Percentiles rank a stretch among this genome's conserved stretches.
Evolutionary conservation across 2,113 vertebrate genomes (phyloP).

Genomic region (Brachionichthys hirsutus): DNA sequence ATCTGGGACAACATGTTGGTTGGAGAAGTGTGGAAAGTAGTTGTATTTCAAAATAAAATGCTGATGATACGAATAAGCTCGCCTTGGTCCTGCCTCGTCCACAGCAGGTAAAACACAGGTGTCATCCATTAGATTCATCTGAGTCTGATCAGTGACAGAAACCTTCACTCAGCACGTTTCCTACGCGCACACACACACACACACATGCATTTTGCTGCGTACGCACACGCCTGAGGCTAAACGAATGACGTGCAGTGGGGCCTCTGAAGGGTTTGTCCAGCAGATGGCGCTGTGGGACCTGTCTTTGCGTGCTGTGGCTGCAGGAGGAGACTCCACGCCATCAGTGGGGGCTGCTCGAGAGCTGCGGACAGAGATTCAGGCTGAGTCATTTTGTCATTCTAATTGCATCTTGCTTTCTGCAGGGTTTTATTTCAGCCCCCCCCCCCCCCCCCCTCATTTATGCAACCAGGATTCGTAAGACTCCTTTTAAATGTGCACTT

Average conservation of each 20-base stretch:
- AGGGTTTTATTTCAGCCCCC: constrained; percentile 42
- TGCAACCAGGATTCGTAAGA: constrained; percentile 14
- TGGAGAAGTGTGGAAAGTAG: too few species aligned
- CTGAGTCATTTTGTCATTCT: constrained; percentile 54
- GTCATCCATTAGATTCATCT: too few species aligned
- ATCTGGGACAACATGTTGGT: too few species aligned
- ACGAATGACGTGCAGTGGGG: background rate
- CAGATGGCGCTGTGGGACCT: constrained; percentile 74
- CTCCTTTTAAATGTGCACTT: constrained; percentile 8
- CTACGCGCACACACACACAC: background rate
- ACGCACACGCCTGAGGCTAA: background rate
- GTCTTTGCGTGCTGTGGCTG: background rate
- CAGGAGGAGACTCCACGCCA: background rate
- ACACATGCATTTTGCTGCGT: too few species aligned
- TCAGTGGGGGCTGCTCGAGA: background rate
- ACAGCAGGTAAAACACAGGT: too few species aligned
- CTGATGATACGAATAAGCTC: too few species aligned
- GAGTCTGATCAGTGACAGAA: too few species aligned
- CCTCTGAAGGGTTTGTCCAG: constrained; percentile 43
- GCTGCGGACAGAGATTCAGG: constrained; percentile 16
- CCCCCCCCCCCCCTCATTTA: constrained; percentile 38
- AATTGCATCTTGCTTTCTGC: constrained; percentile 52
- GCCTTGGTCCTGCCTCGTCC: too few species aligned
- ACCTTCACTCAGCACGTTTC: too few species aligned
- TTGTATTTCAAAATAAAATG: too few species aligned